phyloP scores from a whole-genome alignment of 2,797 vertebrate species.

The Adrianichthys oophorus region DNA sequence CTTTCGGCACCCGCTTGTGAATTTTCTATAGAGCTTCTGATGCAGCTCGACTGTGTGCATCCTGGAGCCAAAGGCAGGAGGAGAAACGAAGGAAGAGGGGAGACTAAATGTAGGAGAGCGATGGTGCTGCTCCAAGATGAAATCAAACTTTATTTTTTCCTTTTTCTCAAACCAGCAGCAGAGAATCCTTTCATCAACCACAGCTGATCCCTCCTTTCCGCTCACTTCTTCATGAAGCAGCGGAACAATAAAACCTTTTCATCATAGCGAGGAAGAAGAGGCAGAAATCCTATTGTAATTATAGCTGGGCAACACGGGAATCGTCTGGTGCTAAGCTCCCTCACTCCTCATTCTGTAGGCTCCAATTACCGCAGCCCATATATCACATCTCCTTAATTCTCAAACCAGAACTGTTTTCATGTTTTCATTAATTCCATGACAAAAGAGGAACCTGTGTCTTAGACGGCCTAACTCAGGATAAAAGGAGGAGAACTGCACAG shows the following conservation, averaged over 20 bases:
- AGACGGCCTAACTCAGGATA: conserved; percentile 16
- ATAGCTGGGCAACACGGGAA: conserved; percentile 45
- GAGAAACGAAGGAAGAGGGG: conserved; percentile 17
- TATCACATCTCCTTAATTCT: conserved; percentile 63
- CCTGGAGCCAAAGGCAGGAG: conserved; percentile 26
- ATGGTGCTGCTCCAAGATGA: conserved; percentile 43
- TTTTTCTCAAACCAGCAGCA: background rate
- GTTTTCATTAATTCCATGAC: conserved; percentile 55
- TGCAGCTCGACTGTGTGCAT: conserved; percentile 22
- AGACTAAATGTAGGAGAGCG: conserved; percentile 33
- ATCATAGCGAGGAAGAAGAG: conserved; percentile 40
- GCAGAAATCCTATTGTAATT: conserved; percentile 62
- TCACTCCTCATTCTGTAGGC: conserved; percentile 49
- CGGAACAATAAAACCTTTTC: conserved; percentile 62
- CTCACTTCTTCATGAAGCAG: conserved; percentile 29
- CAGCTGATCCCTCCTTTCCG: conserved; percentile 41
- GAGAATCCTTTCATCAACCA: conserved; percentile 50
- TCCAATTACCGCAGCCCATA: conserved; percentile 64
- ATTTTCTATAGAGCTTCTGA: conserved; percentile 34
- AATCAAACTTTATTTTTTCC: conserved; percentile 38
- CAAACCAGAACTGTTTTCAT: conserved; percentile 53
- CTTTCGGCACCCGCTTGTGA: conserved; percentile 37
- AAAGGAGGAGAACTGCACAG: conserved; percentile 46
- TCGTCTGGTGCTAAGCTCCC: conserved; percentile 39
- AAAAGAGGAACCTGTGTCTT: conserved; percentile 31